A percentile compares a stretch with the other conserved stretches of the same genome.
These are phyloP conservation scores for Mormyrus lacerda DNA, from an alignment of 2,113 vertebrate genomes.

Conservation along the genomic window DNA sequence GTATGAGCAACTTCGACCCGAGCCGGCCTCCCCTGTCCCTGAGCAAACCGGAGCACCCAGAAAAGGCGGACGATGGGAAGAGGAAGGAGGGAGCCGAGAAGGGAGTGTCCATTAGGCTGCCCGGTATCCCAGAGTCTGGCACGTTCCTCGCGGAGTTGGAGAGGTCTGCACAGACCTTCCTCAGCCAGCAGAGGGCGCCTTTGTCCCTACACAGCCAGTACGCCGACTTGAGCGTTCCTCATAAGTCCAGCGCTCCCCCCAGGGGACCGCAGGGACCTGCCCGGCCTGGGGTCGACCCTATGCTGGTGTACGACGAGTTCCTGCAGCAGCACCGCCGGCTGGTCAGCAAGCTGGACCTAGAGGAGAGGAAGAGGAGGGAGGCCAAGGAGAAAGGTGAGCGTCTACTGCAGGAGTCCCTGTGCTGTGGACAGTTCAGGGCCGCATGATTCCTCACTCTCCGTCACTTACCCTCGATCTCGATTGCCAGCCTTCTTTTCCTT, in stretches of 20 bases:
- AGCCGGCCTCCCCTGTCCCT: slow-evolving; percentile 58
- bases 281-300: slow-evolving; percentile 56
- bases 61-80: slow-evolving; percentile 76
- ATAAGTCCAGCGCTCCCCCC: slow-evolving; percentile 54
- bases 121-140: slow-evolving; percentile 60
- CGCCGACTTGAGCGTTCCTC: slow-evolving; percentile 52
- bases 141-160: slow-evolving; percentile 87
- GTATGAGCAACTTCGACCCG: slow-evolving; percentile 67
- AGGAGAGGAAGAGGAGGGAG: slow-evolving; percentile 82
- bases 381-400: slow-evolving; percentile 84
- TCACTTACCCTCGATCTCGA: background rate
- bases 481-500: background rate
- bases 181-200: slow-evolving; percentile 77
- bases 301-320: slow-evolving; percentile 83
- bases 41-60: slow-evolving; percentile 64
- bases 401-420: background rate
- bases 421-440: background rate
- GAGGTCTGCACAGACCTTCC: slow-evolving; percentile 80
- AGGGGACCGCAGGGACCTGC: slow-evolving; percentile 52
- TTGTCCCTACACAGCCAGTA: slow-evolving; percentile 65
- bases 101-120: slow-evolving; percentile 59
- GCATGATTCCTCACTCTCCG: background rate
- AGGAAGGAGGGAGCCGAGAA: slow-evolving; percentile 72
- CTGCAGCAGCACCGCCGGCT: slow-evolving; percentile 84
- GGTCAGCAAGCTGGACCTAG: slow-evolving; percentile 92